Evolutionary conservation across 2,113 vertebrate species (phyloP), one percentile per base, ranked within the genome.

Genomic region (Rhinopomastus cyanomelas): DNA sequence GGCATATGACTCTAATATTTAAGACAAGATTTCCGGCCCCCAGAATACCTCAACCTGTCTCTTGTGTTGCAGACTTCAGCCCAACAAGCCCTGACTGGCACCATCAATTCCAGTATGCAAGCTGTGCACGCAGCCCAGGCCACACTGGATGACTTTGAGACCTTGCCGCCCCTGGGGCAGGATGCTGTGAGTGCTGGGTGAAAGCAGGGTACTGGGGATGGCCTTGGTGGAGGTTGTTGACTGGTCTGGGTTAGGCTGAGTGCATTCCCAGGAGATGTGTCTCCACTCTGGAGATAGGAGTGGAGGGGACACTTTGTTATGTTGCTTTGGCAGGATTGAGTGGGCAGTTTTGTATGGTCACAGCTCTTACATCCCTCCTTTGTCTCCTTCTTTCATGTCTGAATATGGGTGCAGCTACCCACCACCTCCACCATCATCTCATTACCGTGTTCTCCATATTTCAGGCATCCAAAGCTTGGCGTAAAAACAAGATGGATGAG

Each of bases 91-190:
- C 96, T 99, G 77, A 99, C 99, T 0, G 99, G 99, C 46, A 99
- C 99, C 95, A 99, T 99, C 91, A 99, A 99, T 97, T 99, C 99
- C 84, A 99, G 99, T 88, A 99, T 99, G 99, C 98, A 99, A 89
- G 99, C 99, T 2, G 99, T 99, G 53, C 98, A 99, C 26, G 99
- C 98, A 3, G 99, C 98, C 46, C 98, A 99, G 94, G 99, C 98
- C 68, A 98, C 98, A 0, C 96, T 99, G 94, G 98, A 99, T 3
- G 98, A 99, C 95, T 98, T 99, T 0, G 99, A 99, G 69, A 97
- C 98, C 2, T 97, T 99, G 81, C 99, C 99, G 0, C 98, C 98
- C 8, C 98, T 99, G 3, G 99, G 99, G 60, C 98, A 99, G 64
- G 99, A 99, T 34, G 98, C 98, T n/a, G 99, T 99, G 92, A 99